These are phyloP conservation scores for Ambastaia sidthimunki DNA, from an alignment of 2,797 vertebrate genomes.

Conservation along the genomic window DNA sequence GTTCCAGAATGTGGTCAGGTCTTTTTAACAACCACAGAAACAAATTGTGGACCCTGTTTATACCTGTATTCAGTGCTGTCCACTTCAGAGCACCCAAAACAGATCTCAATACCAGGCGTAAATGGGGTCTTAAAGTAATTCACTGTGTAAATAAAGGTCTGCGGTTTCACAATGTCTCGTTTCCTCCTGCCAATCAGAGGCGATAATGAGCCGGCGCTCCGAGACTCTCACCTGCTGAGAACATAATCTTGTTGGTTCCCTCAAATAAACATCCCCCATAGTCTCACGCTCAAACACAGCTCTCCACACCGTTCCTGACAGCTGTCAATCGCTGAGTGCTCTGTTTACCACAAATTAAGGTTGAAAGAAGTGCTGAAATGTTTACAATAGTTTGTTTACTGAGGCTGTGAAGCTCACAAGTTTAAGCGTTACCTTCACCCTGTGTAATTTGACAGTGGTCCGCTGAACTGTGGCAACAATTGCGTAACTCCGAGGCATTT, in stretches of 20 bases:
- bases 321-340: constrained; percentile 48
- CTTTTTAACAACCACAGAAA: too few species aligned
- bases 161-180: constrained; percentile 21
- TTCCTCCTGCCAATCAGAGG: constrained; percentile 53
- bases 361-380: constrained; percentile 14
- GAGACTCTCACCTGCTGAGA: constrained; percentile 54
- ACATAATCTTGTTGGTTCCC: constrained; percentile 57
- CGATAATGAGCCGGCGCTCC: constrained; percentile 51
- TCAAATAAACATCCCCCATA: constrained; percentile 52
- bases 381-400: constrained; percentile 29
- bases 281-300: constrained; percentile 37
- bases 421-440: constrained; percentile 29
- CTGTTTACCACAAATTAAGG: constrained; percentile 2
- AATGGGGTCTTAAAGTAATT: constrained; percentile 18
- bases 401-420: constrained; percentile 20
- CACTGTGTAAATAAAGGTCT: constrained; percentile 28
- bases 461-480: constrained; percentile 34
- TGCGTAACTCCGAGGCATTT: constrained; percentile 48
- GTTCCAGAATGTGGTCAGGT: too few species aligned
- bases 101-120: not conserved
- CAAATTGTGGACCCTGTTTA: not conserved
- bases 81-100: not conserved
- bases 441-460: constrained; percentile 37
- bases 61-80: not conserved
- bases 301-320: constrained; percentile 36